Conservation (phyloP, 1,140 invertebrate genomes). For the Macrostomum lignano region DNA sequence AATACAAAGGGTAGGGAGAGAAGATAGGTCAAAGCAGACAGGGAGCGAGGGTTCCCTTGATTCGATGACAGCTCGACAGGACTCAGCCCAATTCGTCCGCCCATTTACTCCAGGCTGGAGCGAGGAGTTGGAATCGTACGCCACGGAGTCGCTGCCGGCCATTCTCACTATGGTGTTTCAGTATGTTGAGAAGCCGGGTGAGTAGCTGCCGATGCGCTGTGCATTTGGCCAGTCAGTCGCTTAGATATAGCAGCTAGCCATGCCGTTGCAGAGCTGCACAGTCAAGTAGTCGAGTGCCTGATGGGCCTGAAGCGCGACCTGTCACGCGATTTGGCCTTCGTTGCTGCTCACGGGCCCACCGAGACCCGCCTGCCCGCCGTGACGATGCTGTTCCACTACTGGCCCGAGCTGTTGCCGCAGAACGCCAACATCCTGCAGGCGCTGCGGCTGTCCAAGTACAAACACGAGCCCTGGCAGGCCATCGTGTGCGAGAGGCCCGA, state of each 20-base stretch:
- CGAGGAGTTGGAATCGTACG: constrained; percentile 37
- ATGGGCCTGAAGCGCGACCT: constrained; percentile 65
- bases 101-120: constrained; percentile 8
- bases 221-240: not conserved
- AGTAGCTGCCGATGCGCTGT: constrained; percentile 7
- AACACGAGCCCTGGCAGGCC: too few relatives aligned
- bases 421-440: constrained; percentile 38
- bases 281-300: constrained; percentile 66
- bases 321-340: constrained; percentile 57
- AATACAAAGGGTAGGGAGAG: too few relatives aligned
- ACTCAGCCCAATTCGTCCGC: too few relatives aligned
- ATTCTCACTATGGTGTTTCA: constrained; percentile 91
- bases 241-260: not conserved
- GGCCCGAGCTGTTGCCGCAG: constrained; percentile 84
- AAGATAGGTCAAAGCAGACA: too few relatives aligned
- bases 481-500: too few relatives aligned
- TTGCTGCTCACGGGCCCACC: constrained; percentile 79
- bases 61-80: too few relatives aligned
- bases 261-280: constrained; percentile 47
- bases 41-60: too few relatives aligned
- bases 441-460: constrained; percentile 1
- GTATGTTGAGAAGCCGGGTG: constrained; percentile 62
- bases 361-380: constrained; percentile 62
- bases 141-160: constrained; percentile 56
- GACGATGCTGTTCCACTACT: constrained; percentile 88